Percentiles rank a stretch among this genome's conserved stretches.
Evolutionary conservation across 2,113 vertebrate genomes (phyloP).

Genomic region (Mugil cephalus): DNA sequence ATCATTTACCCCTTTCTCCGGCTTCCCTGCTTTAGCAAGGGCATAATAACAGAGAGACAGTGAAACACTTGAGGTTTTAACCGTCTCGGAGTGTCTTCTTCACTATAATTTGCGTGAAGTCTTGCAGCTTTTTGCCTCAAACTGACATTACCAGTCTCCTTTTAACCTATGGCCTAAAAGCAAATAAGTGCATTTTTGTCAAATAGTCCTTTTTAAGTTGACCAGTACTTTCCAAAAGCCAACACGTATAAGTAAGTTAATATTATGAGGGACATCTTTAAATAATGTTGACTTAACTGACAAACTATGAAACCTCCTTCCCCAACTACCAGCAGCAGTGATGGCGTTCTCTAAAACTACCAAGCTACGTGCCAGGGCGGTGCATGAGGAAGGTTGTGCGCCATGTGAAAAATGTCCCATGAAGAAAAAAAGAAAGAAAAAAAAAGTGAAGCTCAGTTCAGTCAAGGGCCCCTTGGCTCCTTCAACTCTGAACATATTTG

Average conservation of each 20-base stretch:
- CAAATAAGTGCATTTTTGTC: not conserved
- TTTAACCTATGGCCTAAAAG: not conserved
- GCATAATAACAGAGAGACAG: not conserved
- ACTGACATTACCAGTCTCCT: no score
- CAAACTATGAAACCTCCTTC: slow-evolving; percentile 27
- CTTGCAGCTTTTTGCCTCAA: no score
- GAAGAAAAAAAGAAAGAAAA: no score
- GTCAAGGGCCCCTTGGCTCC: not conserved
- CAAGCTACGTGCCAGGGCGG: not conserved
- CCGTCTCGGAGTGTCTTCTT: not conserved
- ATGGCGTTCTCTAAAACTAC: slow-evolving; percentile 12
- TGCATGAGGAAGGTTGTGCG: not conserved
- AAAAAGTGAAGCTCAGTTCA: not conserved
- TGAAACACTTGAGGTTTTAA: not conserved
- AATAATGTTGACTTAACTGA: slow-evolving; percentile 24
- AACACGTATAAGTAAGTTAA: no score
- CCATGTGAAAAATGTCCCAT: slow-evolving; percentile 18
- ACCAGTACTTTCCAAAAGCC: not conserved
- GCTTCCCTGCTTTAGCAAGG: not conserved
- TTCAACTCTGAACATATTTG: not conserved
- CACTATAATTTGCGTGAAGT: no score
- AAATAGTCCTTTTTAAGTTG: not conserved
- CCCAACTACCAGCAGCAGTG: slow-evolving; percentile 12
- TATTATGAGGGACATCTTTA: slow-evolving; percentile 1
- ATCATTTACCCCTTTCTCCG: not conserved